Evolutionary conservation across 2,888 invertebrate species (phyloP), one percentile per base, ranked within the genome.

Genomic region (Microplitis manilae): DNA sequence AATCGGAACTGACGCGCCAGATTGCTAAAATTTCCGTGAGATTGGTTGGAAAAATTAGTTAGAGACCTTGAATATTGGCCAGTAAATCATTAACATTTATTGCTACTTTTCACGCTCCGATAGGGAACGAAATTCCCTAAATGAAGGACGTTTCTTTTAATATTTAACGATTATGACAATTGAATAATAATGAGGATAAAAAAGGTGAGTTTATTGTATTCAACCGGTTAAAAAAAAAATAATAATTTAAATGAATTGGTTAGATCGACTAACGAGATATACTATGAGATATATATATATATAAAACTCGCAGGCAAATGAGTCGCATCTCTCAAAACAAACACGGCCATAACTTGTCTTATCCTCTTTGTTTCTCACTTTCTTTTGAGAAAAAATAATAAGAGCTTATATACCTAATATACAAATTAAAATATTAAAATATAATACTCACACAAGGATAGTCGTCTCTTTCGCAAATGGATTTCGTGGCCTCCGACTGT

Each of bases 381-480:
- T 64, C 59, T 68, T 41, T 68, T 68, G 9, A 9, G 62, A 69
- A 60, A 69, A 73, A 68, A 62, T 69, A 69, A 77, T 73, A 69
- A 73, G 50, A 68, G 71, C 69, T 68, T 60, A 13, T 50, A 67
- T 30, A 61, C 38, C 61, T 20, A 40, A 75, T 60, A 75, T 78
- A 78, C 77, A 68, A 76, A 79, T 72, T 39, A 62, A 75, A 75
- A 77, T 79, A 80, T 79, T 79, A 80, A 79, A 77, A 60, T 78
- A 78, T 79, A 81, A 84, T 86, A 85, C 85, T 87, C 85, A 87
- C 88, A 83, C 84, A 84, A 81, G 79, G 82, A 84, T 86, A 85
- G 82, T 85, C 84, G 80, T 85, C 85, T 79, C 83, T 84, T 81
- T 87, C 84, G 86, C 89, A 89, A 84, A 87, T 85, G 83, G 84